phyloP scores from a whole-genome alignment of 2,797 vertebrate species.

The Eurystomus glaucurus region DNA sequence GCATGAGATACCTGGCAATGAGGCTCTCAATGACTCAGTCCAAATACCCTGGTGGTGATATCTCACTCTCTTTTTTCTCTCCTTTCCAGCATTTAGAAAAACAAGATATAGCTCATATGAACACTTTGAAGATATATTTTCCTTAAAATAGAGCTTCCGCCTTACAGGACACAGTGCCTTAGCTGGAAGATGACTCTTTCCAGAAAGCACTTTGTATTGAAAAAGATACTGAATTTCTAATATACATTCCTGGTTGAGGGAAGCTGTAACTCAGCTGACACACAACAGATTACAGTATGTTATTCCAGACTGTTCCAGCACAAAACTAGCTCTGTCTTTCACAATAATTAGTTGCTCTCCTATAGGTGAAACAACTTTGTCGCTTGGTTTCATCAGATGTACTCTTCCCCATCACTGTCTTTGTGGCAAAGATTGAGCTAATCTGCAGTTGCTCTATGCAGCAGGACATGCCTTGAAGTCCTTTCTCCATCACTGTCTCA shows the following conservation, averaged over 20 bases:
- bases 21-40: not conserved
- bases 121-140: not conserved
- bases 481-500: not conserved
- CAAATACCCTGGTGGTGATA: not conserved
- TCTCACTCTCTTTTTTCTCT: not conserved
- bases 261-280: not conserved
- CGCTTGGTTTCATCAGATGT: not conserved
- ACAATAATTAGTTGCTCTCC: slow-evolving; percentile 23
- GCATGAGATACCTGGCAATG: not conserved
- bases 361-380: not conserved
- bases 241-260: not conserved
- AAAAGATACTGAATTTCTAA: not conserved
- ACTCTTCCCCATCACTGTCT: not conserved
- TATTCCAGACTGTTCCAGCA: not conserved
- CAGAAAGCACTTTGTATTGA: not conserved
- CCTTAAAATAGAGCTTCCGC: not conserved
- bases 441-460: not conserved
- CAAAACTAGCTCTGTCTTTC: slow-evolving; percentile 37
- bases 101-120: not conserved
- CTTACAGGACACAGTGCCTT: not conserved
- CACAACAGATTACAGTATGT: not conserved
- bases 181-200: not conserved
- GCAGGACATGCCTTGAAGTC: not conserved
- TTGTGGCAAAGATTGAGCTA: not conserved
- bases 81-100: not conserved